These are phyloP conservation scores for Drosophila lacicola DNA, from an alignment of 2,888 invertebrate species.

Conservation along the genomic window DNA sequence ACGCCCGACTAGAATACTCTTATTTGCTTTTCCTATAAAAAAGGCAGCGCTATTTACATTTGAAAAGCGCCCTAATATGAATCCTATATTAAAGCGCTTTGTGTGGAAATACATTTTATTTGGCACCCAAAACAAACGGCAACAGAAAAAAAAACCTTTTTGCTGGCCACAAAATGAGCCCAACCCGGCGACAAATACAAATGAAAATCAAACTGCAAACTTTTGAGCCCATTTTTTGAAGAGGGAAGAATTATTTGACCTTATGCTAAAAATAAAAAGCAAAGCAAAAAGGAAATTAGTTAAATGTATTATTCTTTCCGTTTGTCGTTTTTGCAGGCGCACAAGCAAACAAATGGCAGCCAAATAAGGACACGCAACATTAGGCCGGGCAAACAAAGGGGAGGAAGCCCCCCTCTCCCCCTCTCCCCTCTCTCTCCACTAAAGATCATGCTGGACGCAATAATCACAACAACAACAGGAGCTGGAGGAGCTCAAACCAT, in stretches of 20 bases:
- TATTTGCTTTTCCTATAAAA: too few relatives aligned
- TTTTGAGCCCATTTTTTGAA: background rate
- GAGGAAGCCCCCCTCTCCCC: too few relatives aligned
- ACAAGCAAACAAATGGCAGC: conserved; percentile 67
- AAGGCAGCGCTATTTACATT: conserved; percentile 24
- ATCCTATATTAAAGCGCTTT: conserved; percentile 27
- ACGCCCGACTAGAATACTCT: too few relatives aligned
- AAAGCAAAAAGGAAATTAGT: conserved; percentile 57
- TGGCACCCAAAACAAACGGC: conserved; percentile 19
- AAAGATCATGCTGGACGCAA: background rate
- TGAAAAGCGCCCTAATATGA: conserved; percentile 1
- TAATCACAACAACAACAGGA: conserved; percentile 21
- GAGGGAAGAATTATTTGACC: conserved; percentile 11
- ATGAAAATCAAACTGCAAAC: conserved; percentile 40
- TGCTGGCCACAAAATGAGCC: conserved; percentile 37
- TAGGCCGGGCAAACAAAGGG: conserved; percentile 54
- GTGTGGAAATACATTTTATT: conserved; percentile 2
- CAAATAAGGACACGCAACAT: conserved; percentile 77
- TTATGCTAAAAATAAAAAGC: background rate
- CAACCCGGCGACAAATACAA: conserved; percentile 32
- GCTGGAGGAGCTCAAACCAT: conserved; percentile 14
- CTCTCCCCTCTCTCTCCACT: too few relatives aligned
- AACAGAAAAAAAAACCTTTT: conserved; percentile 18
- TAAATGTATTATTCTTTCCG: conserved; percentile 49
- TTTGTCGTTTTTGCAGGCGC: conserved; percentile 57